Percentiles rank a stretch among this genome's conserved stretches.
Evolutionary conservation across 2,797 vertebrate genomes (phyloP).

Genomic region (Lophotriccus pileatus): DNA sequence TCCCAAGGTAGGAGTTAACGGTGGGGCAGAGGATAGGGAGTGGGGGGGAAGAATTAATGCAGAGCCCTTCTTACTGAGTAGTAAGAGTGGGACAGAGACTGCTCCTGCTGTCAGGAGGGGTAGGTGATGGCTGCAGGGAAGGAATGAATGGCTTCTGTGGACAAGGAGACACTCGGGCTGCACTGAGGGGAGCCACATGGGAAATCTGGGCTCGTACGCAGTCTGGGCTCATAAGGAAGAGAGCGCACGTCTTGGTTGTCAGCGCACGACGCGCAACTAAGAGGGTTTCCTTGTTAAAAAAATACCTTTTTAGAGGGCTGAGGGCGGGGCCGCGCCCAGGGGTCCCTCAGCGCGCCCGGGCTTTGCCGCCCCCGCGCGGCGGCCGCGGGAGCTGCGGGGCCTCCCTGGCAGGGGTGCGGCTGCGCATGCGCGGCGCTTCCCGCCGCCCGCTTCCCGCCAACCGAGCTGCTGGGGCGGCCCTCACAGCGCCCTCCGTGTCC

Average conservation of each 20-base stretch:
- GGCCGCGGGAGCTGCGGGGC: not conserved
- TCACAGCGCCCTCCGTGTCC: no score
- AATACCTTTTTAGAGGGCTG: no score
- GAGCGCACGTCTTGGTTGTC: not conserved
- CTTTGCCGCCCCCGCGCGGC: not conserved
- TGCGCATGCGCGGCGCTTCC: not conserved
- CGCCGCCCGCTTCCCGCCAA: not conserved
- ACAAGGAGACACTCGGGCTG: accelerated
- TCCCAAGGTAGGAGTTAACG: not conserved
- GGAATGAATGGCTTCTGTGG: not conserved
- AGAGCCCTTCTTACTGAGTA: not conserved
- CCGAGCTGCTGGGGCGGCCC: not conserved
- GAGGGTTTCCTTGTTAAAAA: not conserved
- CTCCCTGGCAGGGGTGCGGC: not conserved
- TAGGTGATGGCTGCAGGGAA: accelerated
- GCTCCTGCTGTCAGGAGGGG: not conserved
- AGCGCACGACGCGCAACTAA: accelerated
- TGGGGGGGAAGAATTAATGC: not conserved
- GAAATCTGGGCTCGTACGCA: accelerated
- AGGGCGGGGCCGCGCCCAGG: not conserved
- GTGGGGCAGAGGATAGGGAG: no score
- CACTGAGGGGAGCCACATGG: accelerated
- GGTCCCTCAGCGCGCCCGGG: not conserved
- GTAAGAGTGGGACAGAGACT: no score
- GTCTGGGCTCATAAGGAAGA: no score